Conservation (phyloP, 2,113 vertebrate species). For the Castor canadensis region DNA sequence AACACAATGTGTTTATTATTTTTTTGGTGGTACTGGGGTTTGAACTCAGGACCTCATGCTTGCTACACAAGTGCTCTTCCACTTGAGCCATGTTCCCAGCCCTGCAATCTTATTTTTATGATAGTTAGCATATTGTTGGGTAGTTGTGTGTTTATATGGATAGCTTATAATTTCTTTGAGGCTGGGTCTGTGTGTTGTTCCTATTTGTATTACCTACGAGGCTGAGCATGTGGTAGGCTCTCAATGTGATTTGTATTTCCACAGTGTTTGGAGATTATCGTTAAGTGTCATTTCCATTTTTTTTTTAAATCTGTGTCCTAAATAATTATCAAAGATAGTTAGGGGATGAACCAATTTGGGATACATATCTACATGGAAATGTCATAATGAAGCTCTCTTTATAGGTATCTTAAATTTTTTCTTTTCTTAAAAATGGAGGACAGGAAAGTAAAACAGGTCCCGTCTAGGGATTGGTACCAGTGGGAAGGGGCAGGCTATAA, state of each 20-base stretch:
- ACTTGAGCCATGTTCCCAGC: background rate
- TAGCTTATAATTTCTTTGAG: background rate
- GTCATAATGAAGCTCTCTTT: too few species aligned
- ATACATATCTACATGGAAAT: too few species aligned
- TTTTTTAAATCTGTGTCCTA: too few species aligned
- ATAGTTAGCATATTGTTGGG: background rate
- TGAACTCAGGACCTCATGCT: too few species aligned
- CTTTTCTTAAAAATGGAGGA: too few species aligned
- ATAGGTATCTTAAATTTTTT: too few species aligned
- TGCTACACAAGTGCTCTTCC: background rate
- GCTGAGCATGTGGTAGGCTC: background rate
- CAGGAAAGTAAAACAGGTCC: too few species aligned
- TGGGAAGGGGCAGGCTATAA: too few species aligned
- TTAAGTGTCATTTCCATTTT: background rate
- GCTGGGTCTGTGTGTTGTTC: background rate
- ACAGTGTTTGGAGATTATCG: background rate
- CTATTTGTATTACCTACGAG: background rate
- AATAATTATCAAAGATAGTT: slow-evolving; percentile 15
- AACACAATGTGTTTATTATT: background rate
- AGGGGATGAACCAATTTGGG: too few species aligned
- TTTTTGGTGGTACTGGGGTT: too few species aligned
- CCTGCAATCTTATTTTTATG: background rate
- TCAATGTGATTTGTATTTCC: background rate
- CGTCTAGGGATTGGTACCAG: too few species aligned
- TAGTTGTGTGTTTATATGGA: background rate